These are phyloP conservation scores for Porites rus DNA, from an alignment of 92 coral and sea anemone species.

Conservation along the genomic window DNA sequence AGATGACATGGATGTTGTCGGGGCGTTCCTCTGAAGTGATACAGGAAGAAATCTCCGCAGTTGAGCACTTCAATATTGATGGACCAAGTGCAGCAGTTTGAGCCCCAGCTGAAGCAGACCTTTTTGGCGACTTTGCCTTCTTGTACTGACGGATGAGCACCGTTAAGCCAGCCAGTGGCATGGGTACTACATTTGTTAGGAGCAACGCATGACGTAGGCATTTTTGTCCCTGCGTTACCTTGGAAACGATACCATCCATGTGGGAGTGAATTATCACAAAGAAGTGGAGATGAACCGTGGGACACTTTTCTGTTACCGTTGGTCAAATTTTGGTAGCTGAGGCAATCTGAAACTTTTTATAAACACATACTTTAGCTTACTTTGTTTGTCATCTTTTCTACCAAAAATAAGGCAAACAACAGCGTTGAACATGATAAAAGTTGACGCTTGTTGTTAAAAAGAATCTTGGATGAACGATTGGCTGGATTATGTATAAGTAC, in stretches of 20 bases:
- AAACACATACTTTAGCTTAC: neutral
- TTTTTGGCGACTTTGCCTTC: conserved; percentile 14
- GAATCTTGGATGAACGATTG: too few species aligned
- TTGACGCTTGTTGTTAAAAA: too few species aligned
- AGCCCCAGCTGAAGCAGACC: neutral
- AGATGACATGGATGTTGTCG: conserved; percentile 3
- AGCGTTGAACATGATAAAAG: too few species aligned
- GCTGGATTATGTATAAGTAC: too few species aligned
- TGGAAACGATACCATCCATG: conserved; percentile 27
- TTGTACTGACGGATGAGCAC: conserved; percentile 11
- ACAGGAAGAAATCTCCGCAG: conserved; percentile 24
- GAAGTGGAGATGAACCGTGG: too few species aligned
- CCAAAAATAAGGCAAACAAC: too few species aligned
- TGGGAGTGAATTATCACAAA: neutral
- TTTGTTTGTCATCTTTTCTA: neutral
- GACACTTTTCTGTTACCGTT: neutral
- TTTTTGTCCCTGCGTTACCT: conserved; percentile 9
- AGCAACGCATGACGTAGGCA: conserved; percentile 2
- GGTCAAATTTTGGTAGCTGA: neutral
- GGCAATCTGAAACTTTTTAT: neutral
- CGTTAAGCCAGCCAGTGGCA: conserved; percentile 38
- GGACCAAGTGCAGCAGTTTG: conserved; percentile 15
- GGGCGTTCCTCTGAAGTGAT: neutral
- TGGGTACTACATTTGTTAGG: neutral
- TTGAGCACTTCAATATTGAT: neutral